Conservation (phyloP, 2,113 vertebrate species). For the Pithys albifrons region DNA sequence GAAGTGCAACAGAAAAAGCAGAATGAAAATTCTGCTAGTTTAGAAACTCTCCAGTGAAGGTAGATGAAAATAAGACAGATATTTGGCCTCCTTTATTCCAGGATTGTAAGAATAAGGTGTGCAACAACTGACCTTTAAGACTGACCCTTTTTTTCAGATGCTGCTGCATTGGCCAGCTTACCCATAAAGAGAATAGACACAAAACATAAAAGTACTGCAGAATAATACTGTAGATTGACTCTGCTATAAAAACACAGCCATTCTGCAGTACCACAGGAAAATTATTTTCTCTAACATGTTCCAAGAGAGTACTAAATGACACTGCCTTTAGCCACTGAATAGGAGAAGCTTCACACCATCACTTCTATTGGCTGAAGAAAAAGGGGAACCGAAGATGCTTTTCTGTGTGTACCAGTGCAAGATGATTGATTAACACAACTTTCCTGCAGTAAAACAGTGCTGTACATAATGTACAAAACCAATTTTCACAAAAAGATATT, state of each 20-base stretch:
- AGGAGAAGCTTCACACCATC: neutral
- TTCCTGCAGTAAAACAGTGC: neutral
- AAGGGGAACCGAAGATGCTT: neutral
- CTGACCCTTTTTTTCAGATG: neutral
- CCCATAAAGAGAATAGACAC: neutral
- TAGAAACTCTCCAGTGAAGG: neutral
- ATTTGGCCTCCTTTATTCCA: neutral
- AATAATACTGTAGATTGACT: neutral
- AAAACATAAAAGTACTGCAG: neutral
- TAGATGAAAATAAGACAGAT: neutral
- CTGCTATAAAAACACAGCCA: neutral
- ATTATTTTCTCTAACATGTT: neutral
- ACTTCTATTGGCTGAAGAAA: neutral
- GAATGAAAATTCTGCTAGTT: neutral
- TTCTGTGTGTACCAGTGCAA: neutral
- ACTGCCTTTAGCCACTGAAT: neutral
- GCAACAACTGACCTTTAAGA: neutral
- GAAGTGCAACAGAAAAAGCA: neutral
- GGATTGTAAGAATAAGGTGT: neutral
- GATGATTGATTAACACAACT: neutral
- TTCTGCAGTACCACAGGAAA: neutral
- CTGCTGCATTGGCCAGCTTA: neutral
- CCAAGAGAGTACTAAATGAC: neutral
- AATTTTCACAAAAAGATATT: neutral
- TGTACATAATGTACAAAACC: neutral